Base-by-base conservation (phyloP, 2,797 vertebrate species). In the Leptoclinus maculatus region DNA sequence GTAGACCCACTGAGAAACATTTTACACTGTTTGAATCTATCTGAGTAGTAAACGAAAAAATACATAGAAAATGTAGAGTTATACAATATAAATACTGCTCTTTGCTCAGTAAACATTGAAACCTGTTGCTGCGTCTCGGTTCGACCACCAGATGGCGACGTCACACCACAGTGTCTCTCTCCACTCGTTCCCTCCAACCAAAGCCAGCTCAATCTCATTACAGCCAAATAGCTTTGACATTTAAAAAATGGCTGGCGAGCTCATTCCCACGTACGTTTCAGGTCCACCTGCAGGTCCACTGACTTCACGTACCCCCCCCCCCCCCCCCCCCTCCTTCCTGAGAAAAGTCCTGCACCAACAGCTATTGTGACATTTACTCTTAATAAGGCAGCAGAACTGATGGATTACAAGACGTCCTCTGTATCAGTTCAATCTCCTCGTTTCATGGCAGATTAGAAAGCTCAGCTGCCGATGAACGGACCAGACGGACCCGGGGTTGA, bases 101-200 rank as follows among this genome's bases (percentile, higher is more conserved):
- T 23, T 41, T 57, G 17, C n/a, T 66, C 23, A 11, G 38, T 23
- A 21, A 27, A 67, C 36, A 43, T 38, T 19, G 3, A 16, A 53
- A 58, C 21, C 8, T 34, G 4, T 56, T 54, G 67, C 68, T 45
- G 0, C 53, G n/a, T 10, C 43, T 21, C 0, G 0, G 0, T 71
- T 25, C 75, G 53, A 53, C 90, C 95, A 90, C 72, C 66, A 94
- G 94, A 88, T 86, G 89, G 88, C 83, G 89, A 54, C 86, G 3
- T 16, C 21, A 71, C 45, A 45, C 82, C 71, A 60, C 65, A 19
- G 3, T 63, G n/a, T 43, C 9, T 19, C 62, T 1, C 19, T 2
- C 43, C 32, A 16, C 45, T 74, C 78, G 80, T 73, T 80, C 77
- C 71, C 34, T 68, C 60, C 21, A 39, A 43, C 63, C 66, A 83